Evolutionary conservation across 2,797 vertebrate species (phyloP).

Genomic region (Fringilla coelebs): DNA sequence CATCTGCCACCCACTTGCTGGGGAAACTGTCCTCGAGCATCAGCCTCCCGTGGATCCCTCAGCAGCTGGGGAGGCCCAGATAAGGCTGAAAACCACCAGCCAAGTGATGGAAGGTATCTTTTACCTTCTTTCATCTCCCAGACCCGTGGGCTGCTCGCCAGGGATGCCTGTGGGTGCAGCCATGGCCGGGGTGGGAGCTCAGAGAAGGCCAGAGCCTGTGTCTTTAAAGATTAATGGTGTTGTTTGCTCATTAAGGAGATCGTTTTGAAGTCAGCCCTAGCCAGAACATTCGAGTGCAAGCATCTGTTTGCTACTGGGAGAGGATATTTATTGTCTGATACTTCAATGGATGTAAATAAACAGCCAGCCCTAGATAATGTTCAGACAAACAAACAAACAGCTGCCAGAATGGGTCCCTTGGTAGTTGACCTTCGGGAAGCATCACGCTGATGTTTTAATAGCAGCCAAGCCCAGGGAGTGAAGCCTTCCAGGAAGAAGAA

Average conservation of each 20-base stretch:
- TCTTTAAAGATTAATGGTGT: slow-evolving; percentile 70
- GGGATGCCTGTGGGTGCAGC: not conserved
- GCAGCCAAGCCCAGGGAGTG: slow-evolving; percentile 2
- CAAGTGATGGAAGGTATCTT: not conserved
- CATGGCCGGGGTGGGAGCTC: not conserved
- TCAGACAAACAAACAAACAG: slow-evolving; percentile 79
- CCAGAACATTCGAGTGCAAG: slow-evolving; percentile 70
- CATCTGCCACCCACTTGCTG: not conserved
- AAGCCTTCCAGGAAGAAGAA: not conserved
- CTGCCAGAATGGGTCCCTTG: slow-evolving; percentile 74
- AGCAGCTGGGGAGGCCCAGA: not conserved
- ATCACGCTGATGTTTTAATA: slow-evolving; percentile 73
- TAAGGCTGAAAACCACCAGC: not conserved
- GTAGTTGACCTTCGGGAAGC: slow-evolving; percentile 73
- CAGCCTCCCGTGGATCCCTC: not conserved
- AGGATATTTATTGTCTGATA: slow-evolving; percentile 77
- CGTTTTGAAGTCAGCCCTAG: slow-evolving; percentile 58
- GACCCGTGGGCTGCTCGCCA: not conserved
- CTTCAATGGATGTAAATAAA: slow-evolving; percentile 79
- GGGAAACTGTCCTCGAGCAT: not conserved
- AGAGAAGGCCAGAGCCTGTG: not conserved
- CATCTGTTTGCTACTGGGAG: slow-evolving; percentile 81
- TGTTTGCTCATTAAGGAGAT: slow-evolving; percentile 79
- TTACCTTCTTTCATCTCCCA: not conserved
- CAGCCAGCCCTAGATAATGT: slow-evolving; percentile 74